These are phyloP conservation scores for Thaumetopoea pityocampa DNA, from an alignment of 1,140 invertebrate species.

Conservation along the genomic window DNA sequence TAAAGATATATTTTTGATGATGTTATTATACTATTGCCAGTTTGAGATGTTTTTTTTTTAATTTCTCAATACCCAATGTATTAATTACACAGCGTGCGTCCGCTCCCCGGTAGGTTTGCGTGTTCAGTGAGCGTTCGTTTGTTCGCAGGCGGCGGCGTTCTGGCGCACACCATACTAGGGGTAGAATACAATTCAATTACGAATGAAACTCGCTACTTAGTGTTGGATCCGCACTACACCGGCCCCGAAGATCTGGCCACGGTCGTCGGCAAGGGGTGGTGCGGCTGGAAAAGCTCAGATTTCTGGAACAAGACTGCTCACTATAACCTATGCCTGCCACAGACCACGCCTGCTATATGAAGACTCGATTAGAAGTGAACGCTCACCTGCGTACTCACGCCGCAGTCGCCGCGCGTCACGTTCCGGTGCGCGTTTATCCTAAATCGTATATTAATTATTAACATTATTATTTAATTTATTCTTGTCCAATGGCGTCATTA, in stretches of 20 bases:
- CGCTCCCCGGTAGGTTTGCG: no score
- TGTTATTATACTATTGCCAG: no score
- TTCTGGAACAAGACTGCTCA: conserved; percentile 96
- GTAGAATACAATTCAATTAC: conserved; percentile 89
- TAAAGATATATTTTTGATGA: no score
- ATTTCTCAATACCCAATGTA: no score
- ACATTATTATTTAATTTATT: no score
- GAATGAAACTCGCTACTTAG: conserved; percentile 90
- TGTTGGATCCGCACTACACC: conserved; percentile 98
- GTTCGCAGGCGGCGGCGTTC: conserved; percentile 91
- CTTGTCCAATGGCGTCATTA: no score
- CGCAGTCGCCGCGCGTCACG: no score
- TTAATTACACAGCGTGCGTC: no score
- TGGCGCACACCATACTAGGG: conserved; percentile 98
- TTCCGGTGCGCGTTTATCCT: no score
- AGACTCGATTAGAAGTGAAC: conserved; percentile 6
- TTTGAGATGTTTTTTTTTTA: no score
- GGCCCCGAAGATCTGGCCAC: conserved; percentile 85
- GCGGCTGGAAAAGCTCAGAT: conserved; percentile 92
- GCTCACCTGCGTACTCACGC: no score
- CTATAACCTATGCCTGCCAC: conserved; percentile 96
- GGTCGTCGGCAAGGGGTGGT: conserved; percentile 91
- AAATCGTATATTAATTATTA: no score
- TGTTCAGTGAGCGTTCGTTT: conserved; percentile 8
- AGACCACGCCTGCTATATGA: conserved; percentile 71